These are phyloP conservation scores for Eidolon helvum DNA, from an alignment of 2,113 vertebrate species.

Conservation along the genomic window DNA sequence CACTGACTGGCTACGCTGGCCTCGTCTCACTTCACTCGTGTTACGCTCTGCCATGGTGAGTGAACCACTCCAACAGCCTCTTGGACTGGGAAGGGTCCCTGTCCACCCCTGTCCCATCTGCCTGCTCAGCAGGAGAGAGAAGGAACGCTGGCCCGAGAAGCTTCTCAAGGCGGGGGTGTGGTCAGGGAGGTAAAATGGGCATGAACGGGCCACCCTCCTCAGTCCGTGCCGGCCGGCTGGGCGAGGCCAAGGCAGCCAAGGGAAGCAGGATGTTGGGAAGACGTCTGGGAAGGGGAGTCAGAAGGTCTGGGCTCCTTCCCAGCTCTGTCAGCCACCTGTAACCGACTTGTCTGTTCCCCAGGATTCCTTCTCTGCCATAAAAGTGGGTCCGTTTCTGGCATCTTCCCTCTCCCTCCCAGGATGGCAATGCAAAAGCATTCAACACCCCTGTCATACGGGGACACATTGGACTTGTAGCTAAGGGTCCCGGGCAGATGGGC, in stretches of 20 bases:
- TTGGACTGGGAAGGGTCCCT: not conserved
- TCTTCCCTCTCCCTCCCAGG: not conserved
- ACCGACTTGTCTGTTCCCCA: rapidly evolving
- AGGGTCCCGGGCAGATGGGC: too few relatives aligned
- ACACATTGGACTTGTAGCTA: not conserved
- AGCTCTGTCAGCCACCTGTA: not conserved
- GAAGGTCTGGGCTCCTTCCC: not conserved
- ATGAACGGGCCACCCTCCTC: not conserved
- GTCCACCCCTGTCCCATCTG: too few relatives aligned
- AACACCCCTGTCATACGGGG: too few relatives aligned
- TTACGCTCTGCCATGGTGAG: not conserved
- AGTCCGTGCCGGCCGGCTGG: not conserved
- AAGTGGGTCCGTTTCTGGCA: not conserved
- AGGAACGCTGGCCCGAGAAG: not conserved
- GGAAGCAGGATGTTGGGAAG: not conserved
- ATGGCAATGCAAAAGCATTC: not conserved
- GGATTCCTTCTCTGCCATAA: not conserved
- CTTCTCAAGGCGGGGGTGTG: not conserved
- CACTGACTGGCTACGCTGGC: rapidly evolving
- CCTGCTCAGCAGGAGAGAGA: not conserved
- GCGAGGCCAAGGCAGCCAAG: not conserved
- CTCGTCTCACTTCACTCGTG: not conserved
- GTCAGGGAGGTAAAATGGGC: not conserved
- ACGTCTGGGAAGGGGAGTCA: rapidly evolving
- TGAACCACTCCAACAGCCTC: not conserved